Evolutionary conservation across 2,113 vertebrate genomes (phyloP).

Genomic region (Pygathrix nemaeus): DNA sequence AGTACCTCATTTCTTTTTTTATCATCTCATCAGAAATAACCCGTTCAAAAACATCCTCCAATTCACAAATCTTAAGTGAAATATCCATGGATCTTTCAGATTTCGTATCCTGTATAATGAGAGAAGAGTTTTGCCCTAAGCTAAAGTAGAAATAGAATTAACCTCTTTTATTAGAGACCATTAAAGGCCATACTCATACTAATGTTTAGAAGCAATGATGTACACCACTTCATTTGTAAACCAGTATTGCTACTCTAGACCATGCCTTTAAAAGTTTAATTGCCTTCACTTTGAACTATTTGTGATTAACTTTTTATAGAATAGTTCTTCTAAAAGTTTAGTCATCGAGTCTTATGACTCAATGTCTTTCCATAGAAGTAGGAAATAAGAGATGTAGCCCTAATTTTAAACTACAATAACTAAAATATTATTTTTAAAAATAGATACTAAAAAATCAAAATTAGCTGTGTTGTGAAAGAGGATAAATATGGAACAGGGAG

Average conservation of each 20-base stretch:
- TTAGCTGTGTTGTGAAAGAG: neutral
- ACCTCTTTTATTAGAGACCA: neutral
- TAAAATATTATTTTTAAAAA: neutral
- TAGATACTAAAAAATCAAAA: neutral
- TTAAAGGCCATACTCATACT: neutral
- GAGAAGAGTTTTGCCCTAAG: neutral
- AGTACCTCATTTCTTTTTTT: neutral
- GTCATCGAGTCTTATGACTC: neutral
- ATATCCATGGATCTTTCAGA: neutral
- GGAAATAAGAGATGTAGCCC: neutral
- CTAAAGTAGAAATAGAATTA: neutral
- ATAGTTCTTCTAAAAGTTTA: neutral
- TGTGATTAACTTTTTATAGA: neutral
- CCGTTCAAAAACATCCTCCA: neutral
- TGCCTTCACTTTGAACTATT: neutral
- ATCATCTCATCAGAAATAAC: neutral
- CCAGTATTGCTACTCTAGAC: neutral
- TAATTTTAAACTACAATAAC: slow-evolving; percentile 6
- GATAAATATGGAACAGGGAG: neutral
- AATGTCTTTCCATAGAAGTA: neutral
- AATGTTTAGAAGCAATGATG: neutral
- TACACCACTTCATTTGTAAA: neutral
- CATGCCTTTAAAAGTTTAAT: neutral
- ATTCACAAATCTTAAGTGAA: neutral
- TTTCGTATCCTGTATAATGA: neutral